Evolutionary conservation across 2,888 invertebrate species (phyloP), one percentile per base, ranked within the genome.

Genomic region (Trichogramma evanescens): DNA sequence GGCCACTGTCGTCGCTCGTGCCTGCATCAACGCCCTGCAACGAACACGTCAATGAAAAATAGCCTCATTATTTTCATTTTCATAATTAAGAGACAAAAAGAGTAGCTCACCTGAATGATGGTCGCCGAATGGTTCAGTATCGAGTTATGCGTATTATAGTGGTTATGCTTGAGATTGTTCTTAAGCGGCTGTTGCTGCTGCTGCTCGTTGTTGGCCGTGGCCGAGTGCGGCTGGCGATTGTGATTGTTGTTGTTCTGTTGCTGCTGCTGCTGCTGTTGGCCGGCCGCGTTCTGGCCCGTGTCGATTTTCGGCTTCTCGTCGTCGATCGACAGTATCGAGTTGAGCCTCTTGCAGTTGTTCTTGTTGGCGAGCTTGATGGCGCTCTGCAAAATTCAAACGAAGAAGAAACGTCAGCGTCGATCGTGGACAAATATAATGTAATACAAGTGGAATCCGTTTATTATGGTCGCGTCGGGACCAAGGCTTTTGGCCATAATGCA

Each of bases 1-100:
- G 83, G 74, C 89, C 89, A 82, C 89, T 89, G 81, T 89, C 89
- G 82, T 89, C 89, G 79, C 89, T 89, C 77, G 89, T 89, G 76
- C 89, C 89, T 80, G 89, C 88, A 83, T 89, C 89, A 72, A 88
- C 84, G 81, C 85, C 86, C 88, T 89, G 81, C 65, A 83, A 82
- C 59, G 65, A n/a, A n/a, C n/a, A n/a, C n/a, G n/a, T n/a, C n/a
- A n/a, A n/a, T n/a, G n/a, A n/a, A n/a, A n/a, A n/a, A n/a, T n/a
- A n/a, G n/a, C n/a, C n/a, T n/a, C n/a, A n/a, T n/a, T n/a, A n/a
- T n/a, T n/a, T n/a, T n/a, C n/a, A n/a, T n/a, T n/a, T n/a, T n/a
- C n/a, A n/a, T n/a, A n/a, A n/a, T n/a, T n/a, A n/a, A n/a, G n/a
- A n/a, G n/a, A n/a, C n/a, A n/a, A n/a, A n/a, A 39, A 46, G 9